Evolutionary conservation across 2,797 vertebrate species (phyloP).

Genomic region (Macrochelys suwanniensis): DNA sequence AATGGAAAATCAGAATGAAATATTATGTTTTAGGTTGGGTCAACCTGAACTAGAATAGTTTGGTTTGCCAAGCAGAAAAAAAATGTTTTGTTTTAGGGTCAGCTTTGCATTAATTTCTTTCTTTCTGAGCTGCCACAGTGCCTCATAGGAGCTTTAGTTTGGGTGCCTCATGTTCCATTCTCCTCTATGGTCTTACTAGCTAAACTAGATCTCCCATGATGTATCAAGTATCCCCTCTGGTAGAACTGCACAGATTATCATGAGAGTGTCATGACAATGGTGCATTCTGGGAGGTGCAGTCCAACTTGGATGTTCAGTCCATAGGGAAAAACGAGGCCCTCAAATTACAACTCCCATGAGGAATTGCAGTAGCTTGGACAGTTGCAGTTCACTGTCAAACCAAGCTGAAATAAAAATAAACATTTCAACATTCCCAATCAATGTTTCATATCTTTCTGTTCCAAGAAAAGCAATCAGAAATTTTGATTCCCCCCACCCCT

Average conservation of each 20-base stretch:
- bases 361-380: not conserved
- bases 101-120: not conserved
- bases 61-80: slow-evolving; percentile 30
- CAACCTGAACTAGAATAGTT: not conserved
- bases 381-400: not conserved
- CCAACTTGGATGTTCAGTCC: not conserved
- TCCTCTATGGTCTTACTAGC: not conserved
- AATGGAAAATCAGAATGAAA: not conserved
- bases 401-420: not conserved
- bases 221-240: not conserved
- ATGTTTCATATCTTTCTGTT: not conserved
- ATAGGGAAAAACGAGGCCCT: not conserved
- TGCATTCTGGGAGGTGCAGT: not conserved
- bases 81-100: slow-evolving; percentile 26
- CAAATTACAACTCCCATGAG: not conserved
- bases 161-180: not conserved
- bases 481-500: not conserved
- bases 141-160: slow-evolving; percentile 10
- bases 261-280: not conserved
- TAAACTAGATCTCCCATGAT: slow-evolving; percentile 20
- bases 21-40: not conserved
- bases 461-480: not conserved
- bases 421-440: not conserved
- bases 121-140: not conserved
- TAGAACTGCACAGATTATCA: slow-evolving; percentile 2